Base-by-base conservation (phyloP, 2,113 vertebrate species). In the Malurus alboscapulatus region DNA sequence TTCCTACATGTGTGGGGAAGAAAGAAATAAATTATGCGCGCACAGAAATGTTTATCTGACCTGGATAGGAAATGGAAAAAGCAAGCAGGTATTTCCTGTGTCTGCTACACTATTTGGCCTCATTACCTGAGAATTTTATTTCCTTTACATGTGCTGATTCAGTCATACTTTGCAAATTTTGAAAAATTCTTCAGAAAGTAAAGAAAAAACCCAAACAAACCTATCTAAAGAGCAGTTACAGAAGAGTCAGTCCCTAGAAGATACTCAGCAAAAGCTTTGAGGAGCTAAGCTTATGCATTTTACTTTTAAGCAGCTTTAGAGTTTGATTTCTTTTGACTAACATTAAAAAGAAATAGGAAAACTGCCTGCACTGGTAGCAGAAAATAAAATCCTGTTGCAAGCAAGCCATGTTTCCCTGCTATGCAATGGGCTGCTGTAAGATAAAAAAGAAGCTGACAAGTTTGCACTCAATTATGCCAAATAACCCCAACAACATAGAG, bases 391-490 rank as follows among this genome's bases (percentile, higher is more conserved):
- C 83, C 92, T 94, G 44, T 89, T 88, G 79, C 95, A 92, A 96
- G 91, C 72, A 77, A 92, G 42, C 94, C 89, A 19, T 18, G 71
- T 68, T 93, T 92, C 87, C 80, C 77, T 87, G 87, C 81, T 88
- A 59, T 76, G 80, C 86, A 88, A 71, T 50, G 88, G 84, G 87
- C 96, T 97, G 96, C 94, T 68, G 7, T 68, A 72, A 54, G 72
- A 79, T 75, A 78, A 84, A 94, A 72, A 78, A 92, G 38, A 79
- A 95, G 80, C 82, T 89, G 86, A 90, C 78, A 82, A 95, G 65
- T 95, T 96, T 98, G 96, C 97, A 96, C 96, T 97, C 78, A 81
- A 21, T 79, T 77, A 96, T 96, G 97, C 97, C 97, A 98, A 97
- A 96, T 97, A 45, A 29, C 9, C 62, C 81, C 7, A 29, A 45